Evolutionary conservation across 2,888 invertebrate genomes (phyloP).

Genomic region (Leuctra nigra): DNA sequence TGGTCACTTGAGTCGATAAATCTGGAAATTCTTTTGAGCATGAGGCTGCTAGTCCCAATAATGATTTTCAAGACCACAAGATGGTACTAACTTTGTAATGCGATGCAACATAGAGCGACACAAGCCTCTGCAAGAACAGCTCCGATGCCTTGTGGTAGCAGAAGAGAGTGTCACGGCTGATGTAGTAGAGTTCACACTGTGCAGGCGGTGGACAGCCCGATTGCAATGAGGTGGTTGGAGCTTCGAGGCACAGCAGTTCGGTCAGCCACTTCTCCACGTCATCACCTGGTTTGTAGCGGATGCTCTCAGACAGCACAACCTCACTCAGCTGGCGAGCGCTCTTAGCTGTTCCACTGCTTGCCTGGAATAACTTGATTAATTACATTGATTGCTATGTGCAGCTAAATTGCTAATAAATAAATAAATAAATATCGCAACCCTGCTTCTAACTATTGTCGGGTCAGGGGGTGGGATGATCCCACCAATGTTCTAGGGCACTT

Average conservation of each 20-base stretch:
- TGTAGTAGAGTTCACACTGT: conserved; percentile 80
- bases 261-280: conserved; percentile 88
- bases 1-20: not conserved
- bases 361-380: too few species aligned
- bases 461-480: too few species aligned
- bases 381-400: too few species aligned
- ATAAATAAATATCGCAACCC: too few species aligned
- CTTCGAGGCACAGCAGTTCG: conserved; percentile 84
- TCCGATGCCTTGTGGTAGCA: conserved; percentile 93
- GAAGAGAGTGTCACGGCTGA: conserved; percentile 89
- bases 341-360: too few species aligned
- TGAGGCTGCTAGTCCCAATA: too few species aligned
- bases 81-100: conserved; percentile 85
- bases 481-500: too few species aligned
- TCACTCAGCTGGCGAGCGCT: conserved; percentile 44
- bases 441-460: too few species aligned
- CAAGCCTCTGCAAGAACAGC: conserved; percentile 83
- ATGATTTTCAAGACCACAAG: too few species aligned
- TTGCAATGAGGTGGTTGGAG: conserved; percentile 59
- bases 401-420: too few species aligned
- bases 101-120: conserved; percentile 92
- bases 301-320: conserved; percentile 84
- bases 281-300: conserved; percentile 85
- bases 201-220: conserved; percentile 86
- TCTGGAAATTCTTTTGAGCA: too few species aligned